Evolutionary conservation across 1,140 invertebrate genomes (phyloP).

Genomic region (Pristionchus pacificus): DNA sequence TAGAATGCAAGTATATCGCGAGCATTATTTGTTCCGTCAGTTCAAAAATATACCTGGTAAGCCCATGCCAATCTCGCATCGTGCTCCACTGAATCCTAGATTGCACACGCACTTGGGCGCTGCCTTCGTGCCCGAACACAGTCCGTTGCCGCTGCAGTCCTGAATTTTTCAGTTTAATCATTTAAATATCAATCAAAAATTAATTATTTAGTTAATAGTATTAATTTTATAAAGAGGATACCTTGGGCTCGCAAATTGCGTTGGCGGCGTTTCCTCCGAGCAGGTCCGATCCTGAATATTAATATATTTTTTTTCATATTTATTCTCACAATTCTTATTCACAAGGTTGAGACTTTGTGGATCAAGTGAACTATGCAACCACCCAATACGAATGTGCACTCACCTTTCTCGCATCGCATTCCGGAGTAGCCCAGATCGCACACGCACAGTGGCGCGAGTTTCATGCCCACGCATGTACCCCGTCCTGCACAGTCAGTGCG

Average conservation of each 20-base stretch:
- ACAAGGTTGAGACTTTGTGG: too few relatives aligned
- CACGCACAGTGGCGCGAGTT: background rate
- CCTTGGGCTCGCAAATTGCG: slow-evolving; percentile 34
- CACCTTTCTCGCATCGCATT: background rate
- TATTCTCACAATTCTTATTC: too few relatives aligned
- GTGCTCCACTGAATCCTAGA: slow-evolving; percentile 33
- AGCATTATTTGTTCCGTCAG: too few relatives aligned
- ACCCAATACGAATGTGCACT: too few relatives aligned
- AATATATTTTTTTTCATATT: background rate
- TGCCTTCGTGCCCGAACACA: slow-evolving; percentile 38
- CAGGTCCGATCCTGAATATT: background rate
- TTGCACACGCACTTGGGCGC: slow-evolving; percentile 32
- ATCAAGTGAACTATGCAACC: too few relatives aligned
- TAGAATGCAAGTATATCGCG: background rate
- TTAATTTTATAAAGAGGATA: too few relatives aligned
- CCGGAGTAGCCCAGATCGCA: background rate
- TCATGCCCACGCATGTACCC: background rate
- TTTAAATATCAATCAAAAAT: too few relatives aligned
- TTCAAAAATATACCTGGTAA: too few relatives aligned
- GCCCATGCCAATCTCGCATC: slow-evolving; percentile 29
- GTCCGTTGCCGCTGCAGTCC: slow-evolving; percentile 39
- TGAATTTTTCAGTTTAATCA: too few relatives aligned
- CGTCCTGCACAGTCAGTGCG: background rate
- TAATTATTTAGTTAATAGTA: too few relatives aligned
- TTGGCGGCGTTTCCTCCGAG: slow-evolving; percentile 22